Base-by-base conservation (phyloP, 2,888 invertebrate species). In the Dasypogon diadema region DNA sequence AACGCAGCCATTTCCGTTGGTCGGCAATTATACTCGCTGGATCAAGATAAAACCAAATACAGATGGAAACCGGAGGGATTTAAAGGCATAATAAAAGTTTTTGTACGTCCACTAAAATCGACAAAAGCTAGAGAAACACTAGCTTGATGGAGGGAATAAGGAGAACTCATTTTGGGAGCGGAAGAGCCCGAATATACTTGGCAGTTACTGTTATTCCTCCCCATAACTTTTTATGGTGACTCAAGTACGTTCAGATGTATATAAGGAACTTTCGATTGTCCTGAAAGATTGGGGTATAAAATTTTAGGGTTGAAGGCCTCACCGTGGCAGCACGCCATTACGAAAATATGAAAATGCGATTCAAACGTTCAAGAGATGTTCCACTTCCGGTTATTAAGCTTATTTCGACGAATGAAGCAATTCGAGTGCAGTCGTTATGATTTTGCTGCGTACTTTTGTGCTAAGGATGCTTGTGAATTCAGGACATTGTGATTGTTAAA, bases 201-300 rank as follows among this genome's bases (percentile, higher is more conserved):
- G n/a, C 70, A 54, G 34, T 30, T 34, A 70, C 37, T 34, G 54
- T 70, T 70, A 70, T 70, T 70, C 51, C 21, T 54, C 10, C 51
- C 21, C 22, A 51, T 70, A 54, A 54, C 54, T 30, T 70, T 70
- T 70, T 70, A 70, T 54, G 70, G 26, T 6, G 16, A n/a, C 54
- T 54, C 54, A 70, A 70, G 70, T 70, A 54, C 34, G 22, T 30
- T 21, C 51, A 6, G 14, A 4, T 14, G 54, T 54, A 12, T 0
- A 51, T 54, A 54, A 70, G 22, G 34, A 70, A 70, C 70, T 70
- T 70, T 70, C 34, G 54, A 34, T 51, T 70, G 54, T 70, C 30
- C 70, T 70, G n/a, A 30, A 70, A 70, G 54, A 70, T 54, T 70
- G 54, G 54, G 21, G 12, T 30, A 70, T 70, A 70, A 54, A 70